Evolutionary conservation across 2,888 invertebrate genomes (phyloP).

Genomic region (Microdon myrmicae): DNA sequence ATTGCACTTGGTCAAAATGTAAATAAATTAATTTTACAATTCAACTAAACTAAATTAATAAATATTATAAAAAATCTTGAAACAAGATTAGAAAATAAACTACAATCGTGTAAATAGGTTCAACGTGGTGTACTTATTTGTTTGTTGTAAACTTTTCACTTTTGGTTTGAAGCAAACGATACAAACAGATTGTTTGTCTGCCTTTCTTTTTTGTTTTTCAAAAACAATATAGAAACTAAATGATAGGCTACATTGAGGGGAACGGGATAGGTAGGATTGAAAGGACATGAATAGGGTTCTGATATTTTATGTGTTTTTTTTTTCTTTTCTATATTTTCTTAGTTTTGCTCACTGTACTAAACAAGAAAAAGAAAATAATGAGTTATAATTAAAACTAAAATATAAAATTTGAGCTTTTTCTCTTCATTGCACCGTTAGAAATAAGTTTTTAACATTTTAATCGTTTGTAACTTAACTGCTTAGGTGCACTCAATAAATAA

Average conservation of each 20-base stretch:
- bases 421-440: slow-evolving; percentile 65
- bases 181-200: slow-evolving; percentile 24
- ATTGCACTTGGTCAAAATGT: background rate
- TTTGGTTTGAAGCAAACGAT: too few relatives aligned
- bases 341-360: slow-evolving; percentile 27
- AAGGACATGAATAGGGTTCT: slow-evolving; percentile 61
- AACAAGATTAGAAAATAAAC: slow-evolving; percentile 3
- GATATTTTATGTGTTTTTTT: slow-evolving; percentile 55
- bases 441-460: slow-evolving; percentile 10
- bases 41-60: slow-evolving; percentile 1
- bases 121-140: slow-evolving; percentile 33
- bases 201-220: too few relatives aligned
- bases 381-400: slow-evolving; percentile 52
- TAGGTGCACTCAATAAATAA: slow-evolving; percentile 55
- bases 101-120: slow-evolving; percentile 47
- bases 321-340: slow-evolving; percentile 48
- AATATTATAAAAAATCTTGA: background rate
- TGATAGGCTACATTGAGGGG: slow-evolving; percentile 68
- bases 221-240: slow-evolving; percentile 59
- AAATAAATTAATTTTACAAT: slow-evolving; percentile 5
- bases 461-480: slow-evolving; percentile 17
- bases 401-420: slow-evolving; percentile 65
- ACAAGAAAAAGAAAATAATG: slow-evolving; percentile 35
- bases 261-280: slow-evolving; percentile 65
- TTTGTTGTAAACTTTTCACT: slow-evolving; percentile 6